Evolutionary conservation across 2,113 vertebrate species (phyloP), one percentile per base, ranked within the genome.

Genomic region (Chloropsis hardwickii): DNA sequence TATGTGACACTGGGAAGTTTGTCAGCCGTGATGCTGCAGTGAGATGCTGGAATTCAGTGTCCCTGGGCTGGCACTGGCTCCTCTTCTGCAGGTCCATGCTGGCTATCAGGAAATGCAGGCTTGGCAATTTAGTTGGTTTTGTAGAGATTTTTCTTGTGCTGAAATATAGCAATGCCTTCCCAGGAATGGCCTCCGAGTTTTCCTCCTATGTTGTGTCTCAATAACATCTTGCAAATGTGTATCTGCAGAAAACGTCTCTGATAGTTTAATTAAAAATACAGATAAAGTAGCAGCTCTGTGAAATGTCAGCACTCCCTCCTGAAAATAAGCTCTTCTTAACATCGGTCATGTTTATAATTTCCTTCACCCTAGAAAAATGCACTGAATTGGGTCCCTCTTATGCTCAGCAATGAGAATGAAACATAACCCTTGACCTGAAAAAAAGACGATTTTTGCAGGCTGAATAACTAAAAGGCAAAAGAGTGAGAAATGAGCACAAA

Each of bases 21-120:
- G 65, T 73, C 67, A 80, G 6, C 31, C 0, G 0, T 2, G 50
- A 88, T 61, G 48, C 37, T 45, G 45, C 0, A 3, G 37, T 0
- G 0, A 80, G 78, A 88, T 65, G 70, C 9, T 1, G 0, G 33
- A 4, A 1, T 66, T 57, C 6, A 0, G 27, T 11, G 8, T 60
- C 60, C 56, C 57, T 10, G 20, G 48, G 40, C 53, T 94, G 54
- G 21, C 19, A 3, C 40, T 57, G 35, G 10, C 33, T 78, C 5
- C 1, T 61, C 13, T 87, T 87, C 66, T 24, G 35, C 2, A 3
- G 22, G 7, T 66, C 53, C 0, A 0, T 37, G 58, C 42, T 56
- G 51, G 6, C 57, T 84, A 50, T 19, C 4, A 54, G 50, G 35
- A 80, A 22, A 40, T 2, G 6, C 28, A 61, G 37, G 14, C 44